A percentile compares a stretch with the other conserved stretches of the same genome.
Evolutionary conservation across 2,113 vertebrate genomes (phyloP).

Genomic region (Dromaius novaehollandiae): DNA sequence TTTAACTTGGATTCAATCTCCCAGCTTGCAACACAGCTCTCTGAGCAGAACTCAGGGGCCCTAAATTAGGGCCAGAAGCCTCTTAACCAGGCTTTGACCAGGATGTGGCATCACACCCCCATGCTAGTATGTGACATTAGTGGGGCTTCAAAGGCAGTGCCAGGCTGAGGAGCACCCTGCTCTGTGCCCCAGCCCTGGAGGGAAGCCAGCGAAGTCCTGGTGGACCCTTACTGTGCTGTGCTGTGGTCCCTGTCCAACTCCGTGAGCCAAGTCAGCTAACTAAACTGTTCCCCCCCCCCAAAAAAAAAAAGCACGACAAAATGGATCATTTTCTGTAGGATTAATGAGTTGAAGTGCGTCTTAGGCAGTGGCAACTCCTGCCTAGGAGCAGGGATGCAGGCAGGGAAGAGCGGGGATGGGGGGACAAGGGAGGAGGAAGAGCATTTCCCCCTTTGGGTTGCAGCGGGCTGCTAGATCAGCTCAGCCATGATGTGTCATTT

Average conservation of each 20-base stretch:
- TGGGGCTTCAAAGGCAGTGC: background rate
- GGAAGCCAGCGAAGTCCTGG: background rate
- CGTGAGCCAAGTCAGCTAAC: background rate
- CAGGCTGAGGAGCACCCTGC: background rate
- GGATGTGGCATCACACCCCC: background rate
- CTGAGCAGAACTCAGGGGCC: no score
- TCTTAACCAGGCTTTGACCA: background rate
- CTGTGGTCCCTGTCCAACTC: no score
- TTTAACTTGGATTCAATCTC: background rate
- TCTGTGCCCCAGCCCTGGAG: background rate
- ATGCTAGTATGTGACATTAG: background rate
- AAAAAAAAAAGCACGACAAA: background rate
- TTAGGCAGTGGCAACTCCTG: background rate
- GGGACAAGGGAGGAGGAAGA: background rate
- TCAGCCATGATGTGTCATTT: background rate
- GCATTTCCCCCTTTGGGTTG: fast-evolving
- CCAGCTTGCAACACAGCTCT: no score
- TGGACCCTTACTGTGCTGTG: background rate
- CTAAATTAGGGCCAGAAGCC: background rate
- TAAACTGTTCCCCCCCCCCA: no score
- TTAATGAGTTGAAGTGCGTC: background rate
- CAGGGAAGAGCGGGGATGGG: background rate
- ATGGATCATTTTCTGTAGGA: background rate
- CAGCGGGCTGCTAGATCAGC: background rate
- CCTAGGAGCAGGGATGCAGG: fast-evolving